These are phyloP conservation scores for Apostichopus leukothele DNA, from an alignment of 53 echinoderm and acorn worm species.

Conservation along the genomic window DNA sequence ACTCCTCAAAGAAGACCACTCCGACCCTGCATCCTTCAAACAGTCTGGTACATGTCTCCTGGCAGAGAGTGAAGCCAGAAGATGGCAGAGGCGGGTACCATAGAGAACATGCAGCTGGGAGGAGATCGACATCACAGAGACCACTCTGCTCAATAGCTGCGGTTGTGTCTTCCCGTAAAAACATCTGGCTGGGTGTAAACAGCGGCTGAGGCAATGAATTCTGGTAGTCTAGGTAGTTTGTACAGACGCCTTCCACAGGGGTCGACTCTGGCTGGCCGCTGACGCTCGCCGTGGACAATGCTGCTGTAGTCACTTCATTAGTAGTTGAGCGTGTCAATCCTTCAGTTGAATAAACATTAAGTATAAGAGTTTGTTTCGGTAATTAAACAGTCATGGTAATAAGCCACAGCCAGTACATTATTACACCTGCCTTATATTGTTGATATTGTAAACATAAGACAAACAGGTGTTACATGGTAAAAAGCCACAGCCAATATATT, in stretches of 20 bases:
- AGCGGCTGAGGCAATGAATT: neutral
- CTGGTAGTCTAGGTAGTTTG: neutral
- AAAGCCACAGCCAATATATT: too few species aligned
- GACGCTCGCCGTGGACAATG: too few species aligned
- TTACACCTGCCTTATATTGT: too few species aligned
- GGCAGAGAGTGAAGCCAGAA: neutral
- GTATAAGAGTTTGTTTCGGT: too few species aligned
- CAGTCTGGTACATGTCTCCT: neutral
- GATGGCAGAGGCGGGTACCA: constrained; percentile 18
- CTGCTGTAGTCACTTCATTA: too few species aligned
- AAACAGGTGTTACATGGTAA: too few species aligned
- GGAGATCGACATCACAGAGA: neutral
- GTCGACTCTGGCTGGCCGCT: neutral
- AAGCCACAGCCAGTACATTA: too few species aligned
- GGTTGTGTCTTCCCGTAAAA: neutral
- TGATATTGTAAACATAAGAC: too few species aligned
- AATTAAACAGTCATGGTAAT: too few species aligned
- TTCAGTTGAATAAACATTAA: too few species aligned
- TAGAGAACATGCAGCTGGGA: constrained; percentile 4
- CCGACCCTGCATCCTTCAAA: neutral
- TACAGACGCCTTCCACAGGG: constrained; percentile 1
- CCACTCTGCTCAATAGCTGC: neutral
- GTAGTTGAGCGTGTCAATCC: too few species aligned
- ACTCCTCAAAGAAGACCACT: neutral
- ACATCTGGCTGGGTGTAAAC: neutral